Base-by-base conservation (phyloP, 2,797 vertebrate genomes). In the Aeoliscus strigatus region DNA sequence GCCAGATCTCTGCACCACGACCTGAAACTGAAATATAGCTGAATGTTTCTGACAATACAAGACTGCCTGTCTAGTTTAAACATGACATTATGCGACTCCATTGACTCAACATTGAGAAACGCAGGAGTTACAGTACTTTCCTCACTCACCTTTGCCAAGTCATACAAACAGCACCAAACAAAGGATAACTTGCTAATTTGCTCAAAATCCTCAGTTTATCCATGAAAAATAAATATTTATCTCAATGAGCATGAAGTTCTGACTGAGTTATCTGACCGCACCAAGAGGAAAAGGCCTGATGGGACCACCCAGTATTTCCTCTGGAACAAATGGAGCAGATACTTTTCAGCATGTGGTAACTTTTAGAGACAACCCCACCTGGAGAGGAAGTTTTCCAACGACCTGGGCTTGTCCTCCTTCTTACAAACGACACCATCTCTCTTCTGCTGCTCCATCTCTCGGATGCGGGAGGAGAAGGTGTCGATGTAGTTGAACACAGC, bases 371-470 rank as follows among this genome's bases (percentile, higher is more conserved):
- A 16, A 9, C 7, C 10, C 26, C 86, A 97, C 96, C 96, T 95
- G 58, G 95, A 96, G 9, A 99, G 86, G 75, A 98, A 97, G 77
- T 94, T 97, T 81, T 99, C 96, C 73, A 99, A 67, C 1, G 96
- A 96, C 33, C 94, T 86, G 44, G 94, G 94, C 73, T 96, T 97
- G 85, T 99, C 94, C 77, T 98, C 95, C 47, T 96, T 97, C 76
- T 90, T 91, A 70, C 96, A 99, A 27, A 82, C 77, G 36, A 94
- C 92, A 1, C 92, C 94, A 2, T 98, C 93, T 58, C 89, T 89
- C 84, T 97, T 99, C 80, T 98, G 94, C 66, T 91, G 94, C 76
- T 98, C 96, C 95, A 99, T 95, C 60, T 99, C 96, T 81, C 92
- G 90, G 79, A 97, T 91, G 54, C 96, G 91, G 27, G 95, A 95